These are phyloP conservation scores for Calephelis virginiensis DNA, from an alignment of 1,140 invertebrate species.

Conservation along the genomic window DNA sequence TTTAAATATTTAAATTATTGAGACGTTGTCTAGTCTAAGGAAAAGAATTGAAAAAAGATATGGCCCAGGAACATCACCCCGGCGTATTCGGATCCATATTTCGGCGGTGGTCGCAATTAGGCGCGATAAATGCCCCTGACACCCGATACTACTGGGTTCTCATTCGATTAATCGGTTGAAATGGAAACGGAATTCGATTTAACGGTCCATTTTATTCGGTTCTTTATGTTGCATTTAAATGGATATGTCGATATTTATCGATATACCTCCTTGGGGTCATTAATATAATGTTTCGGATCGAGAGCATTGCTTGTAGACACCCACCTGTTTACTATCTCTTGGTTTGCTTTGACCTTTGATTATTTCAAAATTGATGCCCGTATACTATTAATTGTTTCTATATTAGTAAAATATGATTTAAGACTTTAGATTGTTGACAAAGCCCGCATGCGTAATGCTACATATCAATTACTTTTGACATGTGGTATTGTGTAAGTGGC, in stretches of 20 bases:
- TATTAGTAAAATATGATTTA: slow-evolving; percentile 55
- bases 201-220: slow-evolving; percentile 59
- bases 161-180: slow-evolving; percentile 67
- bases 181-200: slow-evolving; percentile 64
- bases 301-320: slow-evolving; percentile 21
- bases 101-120: slow-evolving; percentile 73
- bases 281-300: slow-evolving; percentile 22
- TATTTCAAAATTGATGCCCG: slow-evolving; percentile 44
- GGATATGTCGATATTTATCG: slow-evolving; percentile 52
- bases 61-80: slow-evolving; percentile 44
- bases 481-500: slow-evolving; percentile 52
- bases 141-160: slow-evolving; percentile 58
- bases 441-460: slow-evolving; percentile 64
- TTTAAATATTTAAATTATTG: too few species aligned
- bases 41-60: slow-evolving; percentile 8
- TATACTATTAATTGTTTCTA: slow-evolving; percentile 55
- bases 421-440: slow-evolving; percentile 43
- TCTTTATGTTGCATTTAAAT: slow-evolving; percentile 58
- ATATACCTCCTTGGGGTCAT: slow-evolving; percentile 35
- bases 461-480: slow-evolving; percentile 73
- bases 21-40: slow-evolving; percentile 18
- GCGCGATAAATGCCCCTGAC: slow-evolving; percentile 68
- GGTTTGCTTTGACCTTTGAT: slow-evolving; percentile 22
- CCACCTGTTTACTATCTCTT: slow-evolving; percentile 18
- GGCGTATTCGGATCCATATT: slow-evolving; percentile 57